Base-by-base conservation (phyloP, 2,113 vertebrate genomes). In the Embiotoca jacksoni region DNA sequence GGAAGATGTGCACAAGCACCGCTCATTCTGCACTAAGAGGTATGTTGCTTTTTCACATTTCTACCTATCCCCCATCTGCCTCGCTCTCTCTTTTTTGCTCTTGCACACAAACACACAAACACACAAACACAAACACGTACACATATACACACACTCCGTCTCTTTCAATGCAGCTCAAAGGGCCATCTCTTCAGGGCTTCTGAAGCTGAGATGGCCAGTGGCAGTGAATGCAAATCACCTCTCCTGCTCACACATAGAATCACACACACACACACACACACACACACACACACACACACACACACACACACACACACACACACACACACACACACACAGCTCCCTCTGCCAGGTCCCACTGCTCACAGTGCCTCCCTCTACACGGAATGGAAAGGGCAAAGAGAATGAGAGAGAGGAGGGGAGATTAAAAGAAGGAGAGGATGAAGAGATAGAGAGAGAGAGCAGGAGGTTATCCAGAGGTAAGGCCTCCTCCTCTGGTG, bases 161-260 rank as follows among this genome's bases (percentile, higher is more conserved):
- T 88, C 87, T 88, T 89, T 91, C 88, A 83, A 13, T 75, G 72
- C 35, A 49, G 74, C 89, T 93, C 91, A 93, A 92, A 93, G 87
- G 86, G 49, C 81, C 81, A 75, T 92, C 91, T 93, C 92, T 92
- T 92, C 78, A 85, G 86, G 79, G 83, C 82, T 75, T 84, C 83
- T 90, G 86, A 89, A 85, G 87, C 87, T 39, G 86, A 87, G 88
- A 82, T 78, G 65, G 73, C 81, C 85, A 8, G 57, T 88, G 85
- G 90, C 83, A 46, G 55, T 82, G 93, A 90, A 92, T 93, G 91
- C 88, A 91, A 91, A 94, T 91, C 7, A 85, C 56, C 70, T 68
- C 37, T 72, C 53, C 56, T 53, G 5, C 61, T 50, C 61, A 66
- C 65, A 33, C 57, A 36, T 39, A 49, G 47, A 72, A 41, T 66